phyloP scores from a whole-genome alignment of 2,113 vertebrate genomes.

The Otus sunia region DNA sequence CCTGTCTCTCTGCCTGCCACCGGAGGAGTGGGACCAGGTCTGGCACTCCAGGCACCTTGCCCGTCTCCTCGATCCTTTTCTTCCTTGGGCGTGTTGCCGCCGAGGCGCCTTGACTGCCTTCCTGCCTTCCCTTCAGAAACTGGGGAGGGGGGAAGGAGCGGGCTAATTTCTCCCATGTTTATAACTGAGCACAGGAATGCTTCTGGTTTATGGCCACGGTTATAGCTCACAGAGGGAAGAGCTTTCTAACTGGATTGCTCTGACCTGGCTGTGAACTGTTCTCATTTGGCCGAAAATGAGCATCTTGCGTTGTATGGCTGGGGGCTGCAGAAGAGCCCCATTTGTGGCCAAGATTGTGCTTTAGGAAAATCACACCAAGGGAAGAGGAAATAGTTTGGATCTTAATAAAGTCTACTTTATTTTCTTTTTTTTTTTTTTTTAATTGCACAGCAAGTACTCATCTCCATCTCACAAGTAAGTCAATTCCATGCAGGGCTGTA shows the following conservation, averaged over 20 bases:
- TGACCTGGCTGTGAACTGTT: slow-evolving; percentile 57
- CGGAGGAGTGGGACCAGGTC: background rate
- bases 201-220: background rate
- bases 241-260: background rate
- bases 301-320: background rate
- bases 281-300: background rate
- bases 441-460: slow-evolving; percentile 47
- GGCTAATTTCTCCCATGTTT: slow-evolving; percentile 21
- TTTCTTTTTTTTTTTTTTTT: background rate
- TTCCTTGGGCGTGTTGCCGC: background rate
- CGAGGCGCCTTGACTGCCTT: background rate
- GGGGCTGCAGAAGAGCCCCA: background rate
- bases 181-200: background rate
- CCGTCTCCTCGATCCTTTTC: background rate
- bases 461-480: slow-evolving; percentile 10
- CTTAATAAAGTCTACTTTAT: slow-evolving; percentile 4
- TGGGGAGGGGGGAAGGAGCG: background rate
- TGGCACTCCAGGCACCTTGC: background rate
- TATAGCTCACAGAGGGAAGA: slow-evolving; percentile 35
- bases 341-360: background rate
- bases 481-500: slow-evolving; percentile 34
- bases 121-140: background rate
- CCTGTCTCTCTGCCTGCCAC: background rate
- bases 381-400: background rate
- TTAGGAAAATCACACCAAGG: background rate